Conservation (phyloP, 2,113 vertebrate species). For the Syngnathus floridae region DNA sequence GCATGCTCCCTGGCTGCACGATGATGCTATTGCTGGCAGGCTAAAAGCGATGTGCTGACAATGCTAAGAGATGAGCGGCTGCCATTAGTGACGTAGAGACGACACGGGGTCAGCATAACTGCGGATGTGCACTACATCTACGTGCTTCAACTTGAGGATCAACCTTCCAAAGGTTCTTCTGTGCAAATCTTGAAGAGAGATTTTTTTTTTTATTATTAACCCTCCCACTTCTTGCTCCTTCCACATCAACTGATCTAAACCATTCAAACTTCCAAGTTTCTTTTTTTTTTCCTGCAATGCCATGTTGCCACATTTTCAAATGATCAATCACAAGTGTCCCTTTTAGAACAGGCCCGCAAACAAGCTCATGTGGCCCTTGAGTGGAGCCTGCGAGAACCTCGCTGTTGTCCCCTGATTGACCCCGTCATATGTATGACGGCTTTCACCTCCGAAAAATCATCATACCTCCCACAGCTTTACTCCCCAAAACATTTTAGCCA, state of each 20-base stretch:
- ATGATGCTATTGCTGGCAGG: slow-evolving; percentile 43
- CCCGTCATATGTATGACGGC: too few species aligned
- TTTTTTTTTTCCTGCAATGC: not conserved
- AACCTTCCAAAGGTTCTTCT: not conserved
- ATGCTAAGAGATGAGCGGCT: slow-evolving; percentile 1
- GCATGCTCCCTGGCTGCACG: slow-evolving; percentile 59
- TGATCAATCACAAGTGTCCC: too few species aligned
- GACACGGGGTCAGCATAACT: not conserved
- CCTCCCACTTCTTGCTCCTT: not conserved
- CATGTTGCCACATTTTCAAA: too few species aligned
- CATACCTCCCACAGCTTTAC: too few species aligned
- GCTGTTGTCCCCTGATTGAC: too few species aligned
- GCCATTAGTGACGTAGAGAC: not conserved
- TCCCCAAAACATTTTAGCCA: too few species aligned
- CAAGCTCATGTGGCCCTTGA: too few species aligned
- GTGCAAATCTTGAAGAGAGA: not conserved
- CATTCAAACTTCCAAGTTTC: not conserved
- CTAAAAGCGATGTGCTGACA: not conserved
- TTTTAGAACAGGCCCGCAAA: too few species aligned
- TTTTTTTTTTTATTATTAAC: not conserved
- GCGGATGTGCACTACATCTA: not conserved
- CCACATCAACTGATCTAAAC: not conserved
- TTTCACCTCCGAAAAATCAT: too few species aligned
- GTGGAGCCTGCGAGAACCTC: too few species aligned
- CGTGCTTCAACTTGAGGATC: not conserved